These are phyloP conservation scores for Octopus bimaculoides DNA, from an alignment of 1,140 invertebrate genomes.

Conservation along the genomic window DNA sequence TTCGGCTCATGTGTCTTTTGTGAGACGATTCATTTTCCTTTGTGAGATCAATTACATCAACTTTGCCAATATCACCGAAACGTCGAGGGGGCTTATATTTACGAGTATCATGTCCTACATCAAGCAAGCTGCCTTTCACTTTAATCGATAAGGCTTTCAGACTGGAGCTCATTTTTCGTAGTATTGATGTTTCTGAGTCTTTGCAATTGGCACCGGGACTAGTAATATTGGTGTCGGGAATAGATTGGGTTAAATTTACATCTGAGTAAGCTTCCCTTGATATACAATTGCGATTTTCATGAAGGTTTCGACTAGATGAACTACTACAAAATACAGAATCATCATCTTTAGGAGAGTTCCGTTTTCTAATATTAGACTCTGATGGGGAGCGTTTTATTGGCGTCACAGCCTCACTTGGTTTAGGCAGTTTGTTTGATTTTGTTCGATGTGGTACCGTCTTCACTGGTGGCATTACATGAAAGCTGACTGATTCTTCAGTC, in stretches of 20 bases:
- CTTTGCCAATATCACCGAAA: not conserved
- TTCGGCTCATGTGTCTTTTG: slow-evolving; percentile 11
- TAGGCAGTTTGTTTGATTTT: slow-evolving; percentile 5
- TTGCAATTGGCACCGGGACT: slow-evolving; percentile 1
- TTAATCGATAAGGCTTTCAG: slow-evolving; percentile 10
- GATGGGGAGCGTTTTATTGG: slow-evolving; percentile 10
- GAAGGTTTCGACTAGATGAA: slow-evolving; percentile 5
- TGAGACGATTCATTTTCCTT: slow-evolving; percentile 17
- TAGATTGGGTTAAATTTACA: not conserved
- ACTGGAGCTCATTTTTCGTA: slow-evolving; percentile 13
- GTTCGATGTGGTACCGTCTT: slow-evolving; percentile 6
- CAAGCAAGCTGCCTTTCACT: not conserved
- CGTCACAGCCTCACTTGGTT: not conserved
- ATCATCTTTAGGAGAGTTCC: not conserved
- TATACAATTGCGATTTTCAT: not conserved
- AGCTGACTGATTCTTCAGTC: not conserved
- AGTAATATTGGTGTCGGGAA: not conserved
- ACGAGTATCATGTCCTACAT: slow-evolving; percentile 6
- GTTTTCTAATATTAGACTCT: slow-evolving; percentile 9
- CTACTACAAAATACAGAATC: not conserved
- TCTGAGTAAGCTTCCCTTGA: slow-evolving; percentile 1
- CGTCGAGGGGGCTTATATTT: slow-evolving; percentile 7
- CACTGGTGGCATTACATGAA: not conserved
- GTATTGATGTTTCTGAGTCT: not conserved
- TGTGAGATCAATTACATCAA: slow-evolving; percentile 24